Conservation (phyloP, 2,797 vertebrate genomes). For the Rhynchonycteris naso region DNA sequence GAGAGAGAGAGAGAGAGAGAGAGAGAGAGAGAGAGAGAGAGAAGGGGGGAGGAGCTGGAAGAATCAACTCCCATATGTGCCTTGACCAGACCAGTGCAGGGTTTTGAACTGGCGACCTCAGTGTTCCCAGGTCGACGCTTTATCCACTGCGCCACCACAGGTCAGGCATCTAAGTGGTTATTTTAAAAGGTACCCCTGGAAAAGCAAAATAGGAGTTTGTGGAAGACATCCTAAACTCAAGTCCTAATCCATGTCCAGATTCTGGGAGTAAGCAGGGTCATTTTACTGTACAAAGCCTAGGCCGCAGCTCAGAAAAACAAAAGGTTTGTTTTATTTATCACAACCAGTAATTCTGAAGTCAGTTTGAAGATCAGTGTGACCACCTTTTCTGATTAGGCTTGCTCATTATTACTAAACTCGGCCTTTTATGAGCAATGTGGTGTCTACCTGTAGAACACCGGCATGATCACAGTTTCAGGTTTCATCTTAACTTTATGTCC, state of each 20-base stretch:
- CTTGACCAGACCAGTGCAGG: too few species aligned
- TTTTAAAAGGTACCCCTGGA: background rate
- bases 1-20: too few species aligned
- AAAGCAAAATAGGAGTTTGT: background rate
- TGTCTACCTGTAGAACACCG: background rate
- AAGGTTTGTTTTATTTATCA: background rate
- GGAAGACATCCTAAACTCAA: background rate
- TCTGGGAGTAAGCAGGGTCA: background rate
- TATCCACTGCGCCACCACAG: too few species aligned
- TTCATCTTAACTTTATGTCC: background rate
- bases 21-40: too few species aligned
- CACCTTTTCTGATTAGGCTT: background rate
- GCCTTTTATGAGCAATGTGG: background rate
- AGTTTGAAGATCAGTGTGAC: background rate
- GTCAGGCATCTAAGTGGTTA: background rate
- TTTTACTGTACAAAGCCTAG: background rate
- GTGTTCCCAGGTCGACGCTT: too few species aligned
- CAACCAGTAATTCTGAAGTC: background rate
- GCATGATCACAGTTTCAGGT: background rate
- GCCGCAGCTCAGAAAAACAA: background rate
- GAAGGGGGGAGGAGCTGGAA: too few species aligned
- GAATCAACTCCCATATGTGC: too few species aligned
- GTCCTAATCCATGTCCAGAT: background rate
- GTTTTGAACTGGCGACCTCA: too few species aligned
- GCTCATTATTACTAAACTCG: background rate